Evolutionary conservation across 2,113 vertebrate species (phyloP).

Genomic region (Tychaedon coryphoeus): DNA sequence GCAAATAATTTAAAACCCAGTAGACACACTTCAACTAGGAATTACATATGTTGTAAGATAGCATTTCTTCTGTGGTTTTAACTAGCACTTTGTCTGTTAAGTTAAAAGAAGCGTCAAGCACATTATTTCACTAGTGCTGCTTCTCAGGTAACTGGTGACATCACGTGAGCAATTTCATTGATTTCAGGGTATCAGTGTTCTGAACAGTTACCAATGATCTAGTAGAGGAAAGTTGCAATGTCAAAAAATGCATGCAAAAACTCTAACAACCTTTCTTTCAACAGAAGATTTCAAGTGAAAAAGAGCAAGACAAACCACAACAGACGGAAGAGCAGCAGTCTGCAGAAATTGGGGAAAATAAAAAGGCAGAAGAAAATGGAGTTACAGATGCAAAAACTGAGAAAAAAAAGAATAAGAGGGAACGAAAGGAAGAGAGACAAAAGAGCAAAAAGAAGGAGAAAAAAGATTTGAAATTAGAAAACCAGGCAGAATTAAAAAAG

Average conservation of each 20-base stretch:
- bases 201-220: not conserved
- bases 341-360: not conserved
- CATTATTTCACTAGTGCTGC: not conserved
- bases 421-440: constrained; percentile 83
- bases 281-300: constrained; percentile 33
- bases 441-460: constrained; percentile 78
- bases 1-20: not conserved
- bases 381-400: not conserved
- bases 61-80: not conserved
- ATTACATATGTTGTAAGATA: not conserved
- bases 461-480: constrained; percentile 67
- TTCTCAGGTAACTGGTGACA: not conserved
- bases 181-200: not conserved
- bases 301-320: not conserved
- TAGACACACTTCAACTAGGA: not conserved
- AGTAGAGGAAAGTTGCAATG: not conserved
- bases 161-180: not conserved
- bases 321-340: not conserved
- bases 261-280: not conserved
- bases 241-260: not conserved
- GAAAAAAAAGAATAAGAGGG: constrained; percentile 82
- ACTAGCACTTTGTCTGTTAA: not conserved
- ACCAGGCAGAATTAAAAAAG: constrained; percentile 42
- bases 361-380: not conserved
- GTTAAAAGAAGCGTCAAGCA: not conserved